Base-by-base conservation (phyloP, 2,113 vertebrate genomes). In the Machaerirhynchus nigripectus region DNA sequence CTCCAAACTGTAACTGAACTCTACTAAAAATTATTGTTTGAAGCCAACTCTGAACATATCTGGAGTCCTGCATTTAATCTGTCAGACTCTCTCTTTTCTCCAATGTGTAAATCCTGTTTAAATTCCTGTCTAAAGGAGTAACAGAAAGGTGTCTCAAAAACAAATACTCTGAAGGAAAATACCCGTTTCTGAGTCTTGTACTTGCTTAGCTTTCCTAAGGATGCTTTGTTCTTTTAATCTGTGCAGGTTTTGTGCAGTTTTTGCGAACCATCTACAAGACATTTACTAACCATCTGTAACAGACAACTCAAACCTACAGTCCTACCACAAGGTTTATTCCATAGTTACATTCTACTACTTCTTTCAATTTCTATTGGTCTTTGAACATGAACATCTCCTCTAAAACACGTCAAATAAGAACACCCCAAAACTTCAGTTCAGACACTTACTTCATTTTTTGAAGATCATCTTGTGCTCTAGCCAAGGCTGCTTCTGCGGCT, bases 391-490 rank as follows among this genome's bases (percentile, higher is more conserved):
- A 27, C 19, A 82, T 18, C 28, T 33, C 11, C 18, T 22, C 20
- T 42, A 47, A 53, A 76, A 33, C 13, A 69, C 13, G 79, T 16
- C 4, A 56, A 70, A 79, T 8, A 50, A 52, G 60, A 83, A n/a
- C 40, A 16, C 0, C 19, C 19, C 40, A 24, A 23, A 77, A 24
- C 19, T 40, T 57, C 40, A 87, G 19, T 75, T 61, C 16, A 47
- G 53, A 79, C 75, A 64, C 94, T 97, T 78, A 99, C 99, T 97
- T 99, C 97, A 99, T 98, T 97, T 98, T 99, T 35, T 99, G 98
- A 50, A 99, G 97, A 92, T 99, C 99, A 20, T 99, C 98, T 50
- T 98, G 98, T 17, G 98, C 98, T 96, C 98, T 97, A 60, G 97
- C 97, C 91, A 99, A 90, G 1, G 98, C 98, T 74, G 98, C 98